A percentile compares a stretch with the other conserved stretches of the same genome.
Evolutionary conservation across 2,888 invertebrate species (phyloP).

Genomic region (Drosophila limbata): DNA sequence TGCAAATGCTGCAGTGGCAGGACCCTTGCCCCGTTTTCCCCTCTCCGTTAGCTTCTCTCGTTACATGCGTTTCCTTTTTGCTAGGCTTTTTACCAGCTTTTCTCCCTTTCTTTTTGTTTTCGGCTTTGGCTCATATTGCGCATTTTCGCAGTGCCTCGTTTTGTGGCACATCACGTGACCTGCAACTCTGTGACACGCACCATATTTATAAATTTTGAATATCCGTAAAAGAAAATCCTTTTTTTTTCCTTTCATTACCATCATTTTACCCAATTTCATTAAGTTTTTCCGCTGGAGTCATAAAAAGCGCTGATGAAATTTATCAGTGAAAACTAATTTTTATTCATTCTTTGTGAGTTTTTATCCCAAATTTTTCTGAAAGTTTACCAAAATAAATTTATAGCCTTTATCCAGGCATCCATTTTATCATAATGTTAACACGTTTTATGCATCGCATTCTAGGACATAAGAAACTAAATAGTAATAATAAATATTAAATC

Average conservation of each 20-base stretch:
- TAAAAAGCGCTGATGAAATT: not conserved
- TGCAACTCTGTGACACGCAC: conserved; percentile 23
- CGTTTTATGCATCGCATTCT: too few relatives aligned
- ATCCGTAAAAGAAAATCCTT: conserved; percentile 2
- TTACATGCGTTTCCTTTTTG: conserved; percentile 10
- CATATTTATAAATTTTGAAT: conserved; percentile 32
- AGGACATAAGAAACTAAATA: too few relatives aligned
- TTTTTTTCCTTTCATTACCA: conserved; percentile 7
- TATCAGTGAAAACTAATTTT: conserved; percentile 1
- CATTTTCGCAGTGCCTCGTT: conserved; percentile 46
- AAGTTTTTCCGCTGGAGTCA: not conserved
- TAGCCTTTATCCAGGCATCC: not conserved
- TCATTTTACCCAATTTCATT: conserved; percentile 10
- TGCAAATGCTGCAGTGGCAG: conserved; percentile 27
- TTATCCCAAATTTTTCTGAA: not conserved
- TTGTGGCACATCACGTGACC: conserved; percentile 47
- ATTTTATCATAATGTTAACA: not conserved
- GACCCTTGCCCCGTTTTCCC: not conserved
- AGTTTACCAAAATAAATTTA: conserved; percentile 1
- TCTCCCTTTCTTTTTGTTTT: conserved; percentile 12
- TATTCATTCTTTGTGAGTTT: not conserved
- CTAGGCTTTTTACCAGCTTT: conserved; percentile 16
- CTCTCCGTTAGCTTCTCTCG: not conserved
- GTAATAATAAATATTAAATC: too few relatives aligned
- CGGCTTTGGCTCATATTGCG: conserved; percentile 14